Evolutionary conservation across 2,888 invertebrate species (phyloP), one percentile per base, ranked within the genome.

Genomic region (Agriopis aurantiaria): DNA sequence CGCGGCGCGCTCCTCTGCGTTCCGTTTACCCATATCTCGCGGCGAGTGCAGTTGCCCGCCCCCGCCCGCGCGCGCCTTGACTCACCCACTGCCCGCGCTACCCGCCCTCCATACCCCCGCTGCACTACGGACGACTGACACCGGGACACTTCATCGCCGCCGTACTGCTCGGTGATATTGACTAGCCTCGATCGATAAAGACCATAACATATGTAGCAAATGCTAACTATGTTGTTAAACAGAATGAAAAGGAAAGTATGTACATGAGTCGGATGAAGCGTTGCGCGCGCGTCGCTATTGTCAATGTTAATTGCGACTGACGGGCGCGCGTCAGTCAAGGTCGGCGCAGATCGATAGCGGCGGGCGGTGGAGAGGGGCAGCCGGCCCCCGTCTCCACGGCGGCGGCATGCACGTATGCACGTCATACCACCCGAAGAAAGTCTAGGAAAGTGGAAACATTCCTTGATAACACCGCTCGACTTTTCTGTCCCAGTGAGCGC

Each of bases 1-100:
- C 87, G 89, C 87, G 84, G 87, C 87, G 87, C 86, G 88, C 85
- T 87, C 79, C 88, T 90, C 88, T 78, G 88, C 92, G 93, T 89
- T 92, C 91, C 92, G 92, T 89, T 93, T 92, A 93, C 92, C 93
- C 90, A 93, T 91, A 93, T 94, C 91, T 93, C 91, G 91, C 92
- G 90, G 90, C 90, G 86, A 90, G 86, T 91, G 92, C 91, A 92
- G 85, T 78, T 85, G 81, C 81, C 73, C 85, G 90, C 85, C 89
- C 89, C 88, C 88, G 80, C 81, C 88, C 90, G 86, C 89, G 74
- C 90, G 86, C 89, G 74, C 83, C 79, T 57, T 91, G 90, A 91
- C 87, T 91, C 91, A 90, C 87, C 83, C 78, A 33, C 58, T 46
- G 12, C 46, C 58, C 46, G 45, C 86, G 82, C 82, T 78, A 75